Evolutionary conservation across 2,797 vertebrate species (phyloP).

Genomic region (Tachyglossus aculeatus): DNA sequence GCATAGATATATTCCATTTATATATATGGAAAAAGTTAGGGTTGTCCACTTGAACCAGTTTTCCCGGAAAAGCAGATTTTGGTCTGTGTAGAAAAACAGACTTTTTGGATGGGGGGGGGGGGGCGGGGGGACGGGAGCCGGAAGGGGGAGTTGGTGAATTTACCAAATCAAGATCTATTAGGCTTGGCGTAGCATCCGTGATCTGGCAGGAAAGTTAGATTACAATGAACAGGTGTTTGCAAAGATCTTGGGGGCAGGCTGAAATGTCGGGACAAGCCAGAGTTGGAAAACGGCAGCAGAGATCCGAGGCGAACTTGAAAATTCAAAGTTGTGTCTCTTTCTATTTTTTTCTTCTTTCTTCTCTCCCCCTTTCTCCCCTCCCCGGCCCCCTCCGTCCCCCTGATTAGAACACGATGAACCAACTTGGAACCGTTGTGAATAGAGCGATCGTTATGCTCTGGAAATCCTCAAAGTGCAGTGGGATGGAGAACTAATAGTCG

Average conservation of each 20-base stretch:
- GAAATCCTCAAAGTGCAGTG: constrained; percentile 51
- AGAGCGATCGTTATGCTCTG: constrained; percentile 60
- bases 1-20: not conserved
- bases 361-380: constrained; percentile 5
- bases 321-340: constrained; percentile 17
- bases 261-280: constrained; percentile 38
- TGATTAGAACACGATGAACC: constrained; percentile 56
- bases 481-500: constrained; percentile 53
- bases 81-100: constrained; percentile 68
- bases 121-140: too few relatives aligned
- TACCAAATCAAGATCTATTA: constrained; percentile 48
- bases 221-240: constrained; percentile 62
- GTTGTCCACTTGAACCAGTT: constrained; percentile 75
- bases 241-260: constrained; percentile 44
- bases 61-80: constrained; percentile 77
- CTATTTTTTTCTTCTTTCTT: constrained; percentile 60
- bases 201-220: constrained; percentile 62
- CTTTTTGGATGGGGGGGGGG: too few relatives aligned
- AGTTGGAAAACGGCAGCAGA: constrained; percentile 24
- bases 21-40: constrained; percentile 76
- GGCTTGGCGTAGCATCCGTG: constrained; percentile 30
- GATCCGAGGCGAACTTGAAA: not conserved
- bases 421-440: constrained; percentile 57
- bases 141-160: constrained; percentile 39
- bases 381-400: too few relatives aligned